phyloP scores from a whole-genome alignment of 2,888 invertebrate genomes.

The Scaptomyza polygonia region DNA sequence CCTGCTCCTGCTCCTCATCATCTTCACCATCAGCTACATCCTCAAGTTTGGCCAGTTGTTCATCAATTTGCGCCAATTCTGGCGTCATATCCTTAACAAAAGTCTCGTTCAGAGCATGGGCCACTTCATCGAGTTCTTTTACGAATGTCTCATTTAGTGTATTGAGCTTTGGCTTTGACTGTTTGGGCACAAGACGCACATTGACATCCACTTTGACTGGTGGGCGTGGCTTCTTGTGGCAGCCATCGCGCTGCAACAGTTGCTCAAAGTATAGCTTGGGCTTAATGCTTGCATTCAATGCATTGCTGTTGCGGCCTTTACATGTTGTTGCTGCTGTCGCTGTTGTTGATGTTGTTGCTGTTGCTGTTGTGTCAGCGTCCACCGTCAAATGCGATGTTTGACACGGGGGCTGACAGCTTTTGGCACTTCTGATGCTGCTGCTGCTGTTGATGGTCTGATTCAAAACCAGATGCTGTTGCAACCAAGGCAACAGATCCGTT shows the following conservation, averaged over 20 bases:
- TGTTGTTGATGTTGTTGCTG: constrained; percentile 20
- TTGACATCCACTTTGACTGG: constrained; percentile 92
- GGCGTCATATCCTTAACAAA: constrained; percentile 62
- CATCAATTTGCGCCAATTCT: constrained; percentile 59
- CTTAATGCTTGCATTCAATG: constrained; percentile 64
- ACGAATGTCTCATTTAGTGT: constrained; percentile 65
- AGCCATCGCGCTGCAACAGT: constrained; percentile 70
- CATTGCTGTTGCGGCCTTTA: constrained; percentile 62
- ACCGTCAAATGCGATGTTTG: constrained; percentile 72
- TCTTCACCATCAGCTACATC: constrained; percentile 29
- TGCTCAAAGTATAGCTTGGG: constrained; percentile 75
- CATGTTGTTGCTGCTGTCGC: constrained; percentile 32
- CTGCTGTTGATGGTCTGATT: constrained; percentile 75
- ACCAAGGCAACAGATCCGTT: constrained; percentile 83
- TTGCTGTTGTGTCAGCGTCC: constrained; percentile 58
- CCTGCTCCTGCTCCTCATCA: constrained; percentile 42
- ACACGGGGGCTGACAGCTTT: constrained; percentile 69
- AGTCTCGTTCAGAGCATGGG: constrained; percentile 65
- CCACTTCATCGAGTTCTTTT: constrained; percentile 64
- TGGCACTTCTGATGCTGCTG: constrained; percentile 24
- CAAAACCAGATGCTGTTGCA: constrained; percentile 84
- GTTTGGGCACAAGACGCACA: constrained; percentile 89
- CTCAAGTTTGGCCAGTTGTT: constrained; percentile 58
- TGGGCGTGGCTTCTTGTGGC: constrained; percentile 74
- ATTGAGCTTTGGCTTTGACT: constrained; percentile 46